Base-by-base conservation (phyloP, 2,797 vertebrate genomes). In the Hafferia zeledoni region DNA sequence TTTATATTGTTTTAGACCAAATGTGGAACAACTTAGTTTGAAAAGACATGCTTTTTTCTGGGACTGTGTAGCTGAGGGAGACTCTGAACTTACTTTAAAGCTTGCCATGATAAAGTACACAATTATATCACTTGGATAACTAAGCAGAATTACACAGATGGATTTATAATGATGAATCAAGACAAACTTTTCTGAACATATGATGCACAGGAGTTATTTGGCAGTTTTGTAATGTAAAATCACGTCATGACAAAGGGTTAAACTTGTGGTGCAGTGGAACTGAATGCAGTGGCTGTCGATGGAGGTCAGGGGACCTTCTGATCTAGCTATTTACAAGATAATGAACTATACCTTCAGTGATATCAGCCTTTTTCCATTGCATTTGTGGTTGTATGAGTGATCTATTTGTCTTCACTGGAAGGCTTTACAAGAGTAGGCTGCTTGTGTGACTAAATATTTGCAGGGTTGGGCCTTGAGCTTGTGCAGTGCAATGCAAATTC, bases 371-470 rank as follows among this genome's bases (percentile, higher is more conserved):
- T 87, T 95, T 56, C 96, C 71, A 52, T 25, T 87, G 90, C 80
- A 93, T 82, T 94, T 60, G 0, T 56, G 93, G 43, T 39, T 82
- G 24, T 83, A 63, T 71, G 78, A 94, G 94, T 50, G 59, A 86
- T 79, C 74, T 77, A 72, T 82, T 94, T 94, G 72, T 83, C 67
- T 88, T 64, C 37, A 53, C 41, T 67, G 87, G 46, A 70, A 89
- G 55, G 63, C 63, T 95, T 94, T 93, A 63, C 91, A 49, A 92
- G 84, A 89, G 69, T 16, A 86, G 83, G 39, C 70, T 92, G 24
- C 91, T 82, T 82, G 30, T 53, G 53, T 87, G 91, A 88, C 70
- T 94, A 91, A 96, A 91, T 96, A 92, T 96, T 97, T 96, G 94
- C 85, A 86, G 77, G 80, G 77, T 2, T 82, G 56, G 83, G 83